phyloP scores from a whole-genome alignment of 2,888 invertebrate species.

The Leucozona laternaria region DNA sequence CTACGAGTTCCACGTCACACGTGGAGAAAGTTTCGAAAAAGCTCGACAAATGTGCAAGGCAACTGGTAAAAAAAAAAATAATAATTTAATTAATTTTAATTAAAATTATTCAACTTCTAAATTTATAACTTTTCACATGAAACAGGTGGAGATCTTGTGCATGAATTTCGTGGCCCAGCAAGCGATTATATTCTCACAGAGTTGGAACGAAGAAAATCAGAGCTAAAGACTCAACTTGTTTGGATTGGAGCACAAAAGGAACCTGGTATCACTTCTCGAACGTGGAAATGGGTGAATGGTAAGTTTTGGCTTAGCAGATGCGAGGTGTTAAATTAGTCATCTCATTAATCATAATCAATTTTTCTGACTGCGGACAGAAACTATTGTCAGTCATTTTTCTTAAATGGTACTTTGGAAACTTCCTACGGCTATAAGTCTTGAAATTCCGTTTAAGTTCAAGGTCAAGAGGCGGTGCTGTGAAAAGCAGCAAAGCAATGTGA shows the following conservation, averaged over 20 bases:
- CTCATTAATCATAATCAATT: conserved; percentile 53
- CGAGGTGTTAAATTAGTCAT: conserved; percentile 15
- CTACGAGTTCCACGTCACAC: conserved; percentile 93
- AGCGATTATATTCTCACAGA: conserved; percentile 87
- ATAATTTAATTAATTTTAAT: not conserved
- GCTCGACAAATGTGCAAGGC: conserved; percentile 90
- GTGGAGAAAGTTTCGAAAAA: conserved; percentile 92
- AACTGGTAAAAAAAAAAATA: conserved; percentile 86
- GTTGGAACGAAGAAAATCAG: conserved; percentile 91
- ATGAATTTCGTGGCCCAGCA: conserved; percentile 83
- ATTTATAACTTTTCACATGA: not conserved
- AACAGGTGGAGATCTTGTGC: conserved; percentile 83
- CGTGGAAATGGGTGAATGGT: conserved; percentile 97
- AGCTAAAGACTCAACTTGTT: conserved; percentile 92
- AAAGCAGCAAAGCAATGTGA: not conserved
- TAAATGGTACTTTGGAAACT: not conserved
- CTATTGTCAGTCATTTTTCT: conserved; percentile 30
- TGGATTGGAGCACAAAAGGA: conserved; percentile 97
- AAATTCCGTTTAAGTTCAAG: conserved; percentile 20
- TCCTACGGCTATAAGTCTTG: conserved; percentile 11
- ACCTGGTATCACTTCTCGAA: conserved; percentile 91
- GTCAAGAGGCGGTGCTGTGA: not conserved
- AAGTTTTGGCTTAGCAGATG: conserved; percentile 79
- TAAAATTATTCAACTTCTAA: too few relatives aligned
- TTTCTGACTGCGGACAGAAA: conserved; percentile 13